Conservation (phyloP, 2,888 invertebrate genomes). For the Pachydiplax longipennis region DNA sequence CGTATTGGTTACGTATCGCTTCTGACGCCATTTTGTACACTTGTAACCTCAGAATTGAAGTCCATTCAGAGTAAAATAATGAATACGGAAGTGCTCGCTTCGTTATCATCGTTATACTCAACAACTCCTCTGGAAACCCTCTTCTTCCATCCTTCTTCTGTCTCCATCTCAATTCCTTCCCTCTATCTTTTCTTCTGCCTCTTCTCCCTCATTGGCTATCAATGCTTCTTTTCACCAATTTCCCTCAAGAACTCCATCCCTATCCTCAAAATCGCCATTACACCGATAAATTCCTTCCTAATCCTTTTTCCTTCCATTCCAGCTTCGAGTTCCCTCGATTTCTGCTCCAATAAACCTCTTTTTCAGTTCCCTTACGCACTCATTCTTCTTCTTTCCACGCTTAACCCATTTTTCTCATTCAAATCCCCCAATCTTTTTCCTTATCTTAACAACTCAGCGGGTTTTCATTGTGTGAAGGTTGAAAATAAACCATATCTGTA, state of each 20-base stretch:
- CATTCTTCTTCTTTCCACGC: neutral
- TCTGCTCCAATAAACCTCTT: neutral
- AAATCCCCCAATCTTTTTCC: neutral
- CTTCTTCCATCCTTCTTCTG: neutral
- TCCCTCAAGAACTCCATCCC: neutral
- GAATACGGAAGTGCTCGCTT: too few relatives aligned
- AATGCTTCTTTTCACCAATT: neutral
- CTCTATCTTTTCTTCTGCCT: neutral
- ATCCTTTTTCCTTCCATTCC: neutral
- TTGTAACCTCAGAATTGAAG: too few relatives aligned
- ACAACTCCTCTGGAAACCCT: neutral
- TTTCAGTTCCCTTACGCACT: neutral
- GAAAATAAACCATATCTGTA: too few relatives aligned
- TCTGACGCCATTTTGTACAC: too few relatives aligned
- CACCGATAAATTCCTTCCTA: neutral
- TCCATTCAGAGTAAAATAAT: too few relatives aligned
- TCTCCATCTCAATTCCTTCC: neutral
- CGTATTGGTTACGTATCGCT: too few relatives aligned
- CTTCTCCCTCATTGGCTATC: neutral
- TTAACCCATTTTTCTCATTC: neutral
- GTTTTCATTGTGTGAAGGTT: too few relatives aligned
- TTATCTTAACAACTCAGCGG: too few relatives aligned
- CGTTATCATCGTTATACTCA: neutral
- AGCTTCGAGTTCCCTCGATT: neutral
- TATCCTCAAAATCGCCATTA: neutral